phyloP scores from a whole-genome alignment of 2,113 vertebrate genomes.

The Leptodactylus fuscus region DNA sequence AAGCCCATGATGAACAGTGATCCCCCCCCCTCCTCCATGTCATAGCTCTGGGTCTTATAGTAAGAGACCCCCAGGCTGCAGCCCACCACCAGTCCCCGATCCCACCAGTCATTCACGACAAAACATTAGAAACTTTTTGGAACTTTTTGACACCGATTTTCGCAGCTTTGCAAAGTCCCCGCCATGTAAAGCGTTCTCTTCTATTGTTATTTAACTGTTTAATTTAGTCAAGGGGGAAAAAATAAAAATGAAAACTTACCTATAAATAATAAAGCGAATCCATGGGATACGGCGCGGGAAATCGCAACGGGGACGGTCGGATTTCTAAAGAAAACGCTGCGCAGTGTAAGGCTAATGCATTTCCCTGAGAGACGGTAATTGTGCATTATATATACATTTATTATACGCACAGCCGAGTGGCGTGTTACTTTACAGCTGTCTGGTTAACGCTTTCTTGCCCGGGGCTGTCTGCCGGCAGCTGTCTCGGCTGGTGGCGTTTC shows the following conservation, averaged over 20 bases:
- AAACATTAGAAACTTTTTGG: no score
- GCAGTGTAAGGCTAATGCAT: not conserved
- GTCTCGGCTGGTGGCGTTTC: not conserved
- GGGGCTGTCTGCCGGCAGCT: not conserved
- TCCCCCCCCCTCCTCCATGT: no score
- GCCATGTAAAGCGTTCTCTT: not conserved
- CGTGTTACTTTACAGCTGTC: not conserved
- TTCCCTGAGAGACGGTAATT: slow-evolving; percentile 7
- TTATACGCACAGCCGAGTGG: not conserved
- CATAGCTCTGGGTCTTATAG: no score
- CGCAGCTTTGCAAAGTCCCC: no score
- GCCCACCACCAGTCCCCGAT: no score
- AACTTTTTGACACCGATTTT: no score
- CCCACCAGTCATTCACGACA: no score
- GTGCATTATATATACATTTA: slow-evolving; percentile 38
- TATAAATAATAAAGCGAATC: not conserved
- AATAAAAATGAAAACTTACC: not conserved
- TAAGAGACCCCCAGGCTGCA: no score
- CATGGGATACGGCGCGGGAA: not conserved
- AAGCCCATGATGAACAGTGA: no score
- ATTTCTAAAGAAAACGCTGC: not conserved
- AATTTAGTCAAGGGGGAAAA: no score
- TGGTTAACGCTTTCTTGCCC: not conserved
- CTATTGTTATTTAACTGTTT: slow-evolving; percentile 7
- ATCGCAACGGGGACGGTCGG: not conserved